phyloP scores from a whole-genome alignment of 2,113 vertebrate genomes.

The Podilymbus podiceps region DNA sequence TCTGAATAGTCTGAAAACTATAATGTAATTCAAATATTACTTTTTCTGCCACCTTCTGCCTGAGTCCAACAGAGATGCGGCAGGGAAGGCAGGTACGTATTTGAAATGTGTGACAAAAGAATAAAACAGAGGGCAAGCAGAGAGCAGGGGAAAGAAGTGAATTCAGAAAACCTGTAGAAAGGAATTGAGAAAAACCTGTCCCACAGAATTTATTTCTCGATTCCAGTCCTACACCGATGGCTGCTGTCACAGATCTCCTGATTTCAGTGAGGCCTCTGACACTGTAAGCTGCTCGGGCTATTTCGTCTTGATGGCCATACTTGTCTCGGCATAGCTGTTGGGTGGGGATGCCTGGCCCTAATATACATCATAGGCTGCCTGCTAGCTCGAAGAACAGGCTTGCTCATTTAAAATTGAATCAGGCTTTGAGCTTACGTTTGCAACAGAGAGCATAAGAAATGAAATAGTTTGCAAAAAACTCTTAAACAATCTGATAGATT shows the following conservation, averaged over 20 bases:
- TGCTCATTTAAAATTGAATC: constrained; percentile 37
- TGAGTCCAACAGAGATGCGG: not conserved
- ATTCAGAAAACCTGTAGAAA: not conserved
- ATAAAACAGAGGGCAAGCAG: not conserved
- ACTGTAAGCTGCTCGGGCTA: not conserved
- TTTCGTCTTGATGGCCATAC: not conserved
- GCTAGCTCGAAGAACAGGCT: constrained; percentile 57
- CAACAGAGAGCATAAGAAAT: not conserved
- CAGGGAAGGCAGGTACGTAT: not conserved
- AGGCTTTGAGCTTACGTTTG: not conserved
- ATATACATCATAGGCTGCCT: not conserved
- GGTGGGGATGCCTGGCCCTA: constrained; percentile 14
- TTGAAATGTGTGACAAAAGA: not conserved
- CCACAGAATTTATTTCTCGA: no score
- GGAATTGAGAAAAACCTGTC: not conserved
- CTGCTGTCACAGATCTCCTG: not conserved
- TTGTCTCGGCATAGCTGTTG: not conserved
- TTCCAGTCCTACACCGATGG: not conserved
- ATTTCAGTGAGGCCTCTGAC: not conserved
- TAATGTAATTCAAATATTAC: not conserved
- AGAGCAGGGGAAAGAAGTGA: not conserved
- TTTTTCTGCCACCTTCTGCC: not conserved
- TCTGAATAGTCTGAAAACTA: not conserved
- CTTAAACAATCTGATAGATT: not conserved
- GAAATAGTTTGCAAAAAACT: not conserved